Evolutionary conservation across 2,888 invertebrate species (phyloP).

Genomic region (Ischnus inquisitorius): DNA sequence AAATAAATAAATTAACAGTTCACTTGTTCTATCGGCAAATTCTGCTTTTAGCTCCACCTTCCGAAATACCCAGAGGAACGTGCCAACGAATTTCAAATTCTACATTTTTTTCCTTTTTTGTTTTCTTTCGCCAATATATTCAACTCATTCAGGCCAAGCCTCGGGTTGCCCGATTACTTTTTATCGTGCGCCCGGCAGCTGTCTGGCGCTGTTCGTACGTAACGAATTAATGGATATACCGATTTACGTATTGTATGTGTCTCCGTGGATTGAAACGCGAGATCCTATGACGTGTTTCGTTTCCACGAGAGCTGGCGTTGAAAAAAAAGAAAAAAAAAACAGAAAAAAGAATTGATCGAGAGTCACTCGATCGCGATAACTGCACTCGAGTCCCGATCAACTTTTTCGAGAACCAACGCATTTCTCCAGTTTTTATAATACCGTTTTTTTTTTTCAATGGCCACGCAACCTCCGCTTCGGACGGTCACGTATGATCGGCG

Average conservation of each 20-base stretch:
- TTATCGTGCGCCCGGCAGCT: background rate
- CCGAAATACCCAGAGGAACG: no score
- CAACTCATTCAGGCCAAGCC: background rate
- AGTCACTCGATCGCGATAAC: conserved; percentile 1
- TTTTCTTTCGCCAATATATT: background rate
- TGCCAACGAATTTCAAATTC: no score
- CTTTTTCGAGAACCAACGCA: background rate
- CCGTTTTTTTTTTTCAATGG: background rate
- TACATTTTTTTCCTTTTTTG: background rate
- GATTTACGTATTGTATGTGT: background rate
- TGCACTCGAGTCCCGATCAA: background rate
- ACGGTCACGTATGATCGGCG: conserved; percentile 2
- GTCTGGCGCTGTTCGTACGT: background rate
- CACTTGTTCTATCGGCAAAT: no score
- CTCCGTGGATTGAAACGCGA: background rate
- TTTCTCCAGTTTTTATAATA: background rate
- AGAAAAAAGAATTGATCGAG: background rate
- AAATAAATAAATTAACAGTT: no score
- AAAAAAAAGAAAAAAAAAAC: no score
- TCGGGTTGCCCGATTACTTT: background rate
- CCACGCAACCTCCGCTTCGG: background rate
- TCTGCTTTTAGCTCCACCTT: no score
- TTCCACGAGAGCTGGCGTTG: background rate
- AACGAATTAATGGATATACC: background rate
- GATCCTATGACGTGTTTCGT: conserved; percentile 4